Base-by-base conservation (phyloP, 37 sponge, comb jelly and placozoan genomes). In the Spongia lamella region DNA sequence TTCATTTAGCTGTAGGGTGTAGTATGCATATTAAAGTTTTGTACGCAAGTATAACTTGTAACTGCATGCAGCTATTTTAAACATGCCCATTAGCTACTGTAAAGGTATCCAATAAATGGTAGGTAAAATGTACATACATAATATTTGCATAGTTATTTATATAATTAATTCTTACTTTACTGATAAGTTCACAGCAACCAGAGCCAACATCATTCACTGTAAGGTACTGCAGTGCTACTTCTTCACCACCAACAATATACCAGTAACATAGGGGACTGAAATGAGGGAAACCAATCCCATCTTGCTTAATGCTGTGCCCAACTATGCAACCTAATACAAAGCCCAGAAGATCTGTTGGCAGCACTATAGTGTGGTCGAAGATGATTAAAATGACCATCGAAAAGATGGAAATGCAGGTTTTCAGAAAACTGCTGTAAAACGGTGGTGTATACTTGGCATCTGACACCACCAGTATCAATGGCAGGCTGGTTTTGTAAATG, bases 231-330 rank as follows among this genome's bases (percentile, higher is more conserved):
- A n/a, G n/a, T n/a, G n/a, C n/a, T n/a, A n/a, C n/a, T n/a, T n/a
- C n/a, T n/a, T n/a, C n/a, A n/a, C n/a, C n/a, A n/a, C n/a, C n/a
- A 79, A 19, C 36, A 5, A 77, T 53, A 56, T 77, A 77, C 78
- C 78, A 77, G 53, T 65, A 77, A 35, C 78, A 77, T 3, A 56
- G 30, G 2, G 53, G 65, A 21, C 51, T 47, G 4, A 75, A 31
- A 32, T 75, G 62, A 24, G 78, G 78, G 26, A 77, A 77, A 2
- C 78, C 78, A 7, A 77, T 50, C 4, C 78, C 78, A 77, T 77
- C 78, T 64, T 77, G 78, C 4, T 1, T 25, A 65, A 77, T 63
- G 34, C 78, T 77, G 55, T 77, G 73, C 13, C 34, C 26, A 13
- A 77, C 30, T 56, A 77, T 77, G 1, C n/a, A 9, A 9, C 78